Evolutionary conservation across 1,140 invertebrate genomes (phyloP).

Genomic region (Heterodera schachtii): DNA sequence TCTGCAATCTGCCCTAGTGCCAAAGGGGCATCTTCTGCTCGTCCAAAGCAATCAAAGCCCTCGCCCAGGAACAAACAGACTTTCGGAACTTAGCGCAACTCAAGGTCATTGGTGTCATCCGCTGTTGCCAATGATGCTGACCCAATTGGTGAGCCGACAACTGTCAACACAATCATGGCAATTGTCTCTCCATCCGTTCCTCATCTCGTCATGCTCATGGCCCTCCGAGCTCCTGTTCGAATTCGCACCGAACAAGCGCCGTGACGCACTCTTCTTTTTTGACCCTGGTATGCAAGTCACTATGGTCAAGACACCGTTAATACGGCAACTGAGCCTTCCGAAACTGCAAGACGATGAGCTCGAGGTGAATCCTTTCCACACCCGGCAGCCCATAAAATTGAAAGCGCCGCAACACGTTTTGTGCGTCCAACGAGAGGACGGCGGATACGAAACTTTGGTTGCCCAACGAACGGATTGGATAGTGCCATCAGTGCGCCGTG

Average conservation of each 20-base stretch:
- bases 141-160: neutral
- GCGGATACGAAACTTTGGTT: neutral
- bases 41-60: too few species aligned
- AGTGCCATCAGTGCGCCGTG: neutral
- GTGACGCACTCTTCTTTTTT: too few species aligned
- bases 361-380: constrained; percentile 26
- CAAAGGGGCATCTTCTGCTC: too few species aligned
- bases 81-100: neutral
- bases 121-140: neutral
- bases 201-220: constrained; percentile 18
- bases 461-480: constrained; percentile 20
- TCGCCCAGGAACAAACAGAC: neutral
- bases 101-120: constrained; percentile 1
- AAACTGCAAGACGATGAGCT: constrained; percentile 20
- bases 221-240: neutral
- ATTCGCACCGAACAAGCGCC: too few species aligned
- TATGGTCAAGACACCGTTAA: constrained; percentile 8
- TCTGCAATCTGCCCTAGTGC: constrained; percentile 6
- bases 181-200: neutral
- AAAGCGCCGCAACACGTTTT: constrained; percentile 2
- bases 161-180: neutral
- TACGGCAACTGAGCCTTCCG: constrained; percentile 18
- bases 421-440: constrained; percentile 12
- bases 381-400: neutral
- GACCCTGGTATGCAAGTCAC: neutral